Conservation (phyloP, 2,888 invertebrate genomes). For the Leptinotarsa tumamoca region DNA sequence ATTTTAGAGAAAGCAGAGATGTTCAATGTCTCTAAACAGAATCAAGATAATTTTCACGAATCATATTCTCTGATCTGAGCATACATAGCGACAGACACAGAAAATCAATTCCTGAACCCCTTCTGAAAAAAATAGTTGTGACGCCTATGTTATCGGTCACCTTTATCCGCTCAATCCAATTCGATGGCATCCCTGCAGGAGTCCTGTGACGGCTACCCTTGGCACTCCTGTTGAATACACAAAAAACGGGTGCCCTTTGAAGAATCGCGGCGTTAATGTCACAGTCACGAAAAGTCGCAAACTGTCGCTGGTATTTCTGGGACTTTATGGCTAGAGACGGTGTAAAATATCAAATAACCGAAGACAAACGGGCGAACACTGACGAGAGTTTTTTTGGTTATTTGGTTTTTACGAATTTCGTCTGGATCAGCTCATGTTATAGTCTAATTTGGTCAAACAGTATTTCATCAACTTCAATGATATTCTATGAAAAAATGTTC, state of each 20-base stretch:
- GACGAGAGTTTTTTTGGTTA: background rate
- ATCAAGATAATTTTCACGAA: too few relatives aligned
- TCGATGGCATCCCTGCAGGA: slow-evolving; percentile 17
- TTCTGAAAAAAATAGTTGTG: background rate
- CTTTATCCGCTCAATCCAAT: slow-evolving; percentile 18
- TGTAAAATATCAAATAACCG: slow-evolving; percentile 4
- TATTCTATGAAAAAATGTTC: too few relatives aligned
- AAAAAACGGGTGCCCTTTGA: slow-evolving; percentile 13
- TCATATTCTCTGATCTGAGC: too few relatives aligned
- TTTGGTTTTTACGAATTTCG: background rate
- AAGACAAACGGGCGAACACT: background rate
- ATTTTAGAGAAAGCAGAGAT: too few relatives aligned
- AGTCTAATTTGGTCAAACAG: too few relatives aligned
- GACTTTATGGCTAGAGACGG: slow-evolving; percentile 1
- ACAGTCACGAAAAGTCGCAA: slow-evolving; percentile 5
- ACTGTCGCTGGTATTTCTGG: background rate
- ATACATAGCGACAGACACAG: too few relatives aligned
- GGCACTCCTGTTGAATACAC: slow-evolving; percentile 25
- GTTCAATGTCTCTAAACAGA: too few relatives aligned
- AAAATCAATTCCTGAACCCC: background rate
- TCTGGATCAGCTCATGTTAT: background rate
- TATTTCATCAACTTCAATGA: background rate
- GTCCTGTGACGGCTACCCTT: slow-evolving; percentile 1
- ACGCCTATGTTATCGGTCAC: slow-evolving; percentile 15
- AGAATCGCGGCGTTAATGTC: slow-evolving; percentile 5